Conservation (phyloP, 2,113 vertebrate genomes). For the Passerina amoena region DNA sequence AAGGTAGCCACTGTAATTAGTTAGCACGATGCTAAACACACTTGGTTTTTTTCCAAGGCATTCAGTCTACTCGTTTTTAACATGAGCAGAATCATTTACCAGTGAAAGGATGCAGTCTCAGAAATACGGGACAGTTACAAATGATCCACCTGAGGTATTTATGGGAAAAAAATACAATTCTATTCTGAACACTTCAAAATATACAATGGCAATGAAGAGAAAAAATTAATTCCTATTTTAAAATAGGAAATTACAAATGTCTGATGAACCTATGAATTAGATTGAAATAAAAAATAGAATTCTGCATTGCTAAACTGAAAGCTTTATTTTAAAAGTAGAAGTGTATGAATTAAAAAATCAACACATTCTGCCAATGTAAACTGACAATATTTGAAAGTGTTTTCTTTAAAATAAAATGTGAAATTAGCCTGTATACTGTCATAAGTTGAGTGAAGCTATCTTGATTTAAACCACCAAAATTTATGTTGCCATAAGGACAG, state of each 20-base stretch:
- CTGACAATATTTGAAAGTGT: background rate
- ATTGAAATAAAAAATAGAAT: background rate
- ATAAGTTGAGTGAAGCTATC: background rate
- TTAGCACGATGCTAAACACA: background rate
- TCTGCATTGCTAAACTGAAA: background rate
- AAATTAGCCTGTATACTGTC: background rate
- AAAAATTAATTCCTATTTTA: background rate
- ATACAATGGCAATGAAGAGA: background rate
- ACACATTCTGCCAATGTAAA: background rate
- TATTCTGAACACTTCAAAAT: background rate
- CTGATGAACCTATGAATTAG: background rate
- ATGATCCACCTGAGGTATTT: background rate
- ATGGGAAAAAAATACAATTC: background rate
- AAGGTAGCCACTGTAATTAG: conserved; percentile 38
- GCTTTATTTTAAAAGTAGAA: background rate
- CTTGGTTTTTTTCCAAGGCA: background rate
- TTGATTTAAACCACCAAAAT: background rate
- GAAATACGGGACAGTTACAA: background rate
- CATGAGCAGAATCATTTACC: background rate
- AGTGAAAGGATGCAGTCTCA: background rate
- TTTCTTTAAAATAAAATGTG: background rate
- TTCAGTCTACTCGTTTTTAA: background rate
- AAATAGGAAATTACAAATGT: background rate
- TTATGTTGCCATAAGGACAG: background rate
- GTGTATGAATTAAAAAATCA: background rate